These are phyloP conservation scores for Melanotaenia trifasciata DNA, from an alignment of 2,797 vertebrate species.

Conservation along the genomic window DNA sequence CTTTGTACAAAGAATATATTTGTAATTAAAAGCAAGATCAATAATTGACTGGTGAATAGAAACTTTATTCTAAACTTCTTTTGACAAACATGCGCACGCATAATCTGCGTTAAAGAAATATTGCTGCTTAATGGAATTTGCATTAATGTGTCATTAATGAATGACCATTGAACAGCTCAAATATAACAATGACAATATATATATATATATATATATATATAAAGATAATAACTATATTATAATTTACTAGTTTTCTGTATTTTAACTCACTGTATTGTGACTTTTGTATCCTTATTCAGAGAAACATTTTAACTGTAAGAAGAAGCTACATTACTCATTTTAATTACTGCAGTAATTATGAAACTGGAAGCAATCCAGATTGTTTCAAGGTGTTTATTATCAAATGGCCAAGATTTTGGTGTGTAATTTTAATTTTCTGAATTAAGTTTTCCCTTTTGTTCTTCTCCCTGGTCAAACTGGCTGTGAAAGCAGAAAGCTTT, in stretches of 20 bases:
- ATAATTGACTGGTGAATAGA: neutral
- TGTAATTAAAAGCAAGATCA: no score
- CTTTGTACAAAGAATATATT: no score
- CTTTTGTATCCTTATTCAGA: constrained; percentile 8
- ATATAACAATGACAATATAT: no score
- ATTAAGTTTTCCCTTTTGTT: constrained; percentile 45
- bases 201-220: no score
- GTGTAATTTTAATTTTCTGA: constrained; percentile 72
- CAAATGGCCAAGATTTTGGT: constrained; percentile 49
- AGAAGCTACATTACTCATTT: constrained; percentile 35
- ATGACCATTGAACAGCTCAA: no score
- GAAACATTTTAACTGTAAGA: constrained; percentile 28
- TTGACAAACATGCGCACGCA: no score
- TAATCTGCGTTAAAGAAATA: no score
- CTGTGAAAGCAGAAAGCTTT: constrained; percentile 46
- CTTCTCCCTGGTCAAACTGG: constrained; percentile 44
- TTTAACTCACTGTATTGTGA: neutral
- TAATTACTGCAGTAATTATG: constrained; percentile 62
- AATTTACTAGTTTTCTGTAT: neutral
- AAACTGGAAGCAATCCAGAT: constrained; percentile 73
- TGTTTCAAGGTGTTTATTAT: constrained; percentile 61
- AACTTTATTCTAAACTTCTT: no score
- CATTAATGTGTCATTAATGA: no score
- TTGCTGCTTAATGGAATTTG: no score
- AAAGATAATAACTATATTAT: no score